Conservation (phyloP, 1,140 invertebrate genomes). For the Parasteatoda tepidariorum region DNA sequence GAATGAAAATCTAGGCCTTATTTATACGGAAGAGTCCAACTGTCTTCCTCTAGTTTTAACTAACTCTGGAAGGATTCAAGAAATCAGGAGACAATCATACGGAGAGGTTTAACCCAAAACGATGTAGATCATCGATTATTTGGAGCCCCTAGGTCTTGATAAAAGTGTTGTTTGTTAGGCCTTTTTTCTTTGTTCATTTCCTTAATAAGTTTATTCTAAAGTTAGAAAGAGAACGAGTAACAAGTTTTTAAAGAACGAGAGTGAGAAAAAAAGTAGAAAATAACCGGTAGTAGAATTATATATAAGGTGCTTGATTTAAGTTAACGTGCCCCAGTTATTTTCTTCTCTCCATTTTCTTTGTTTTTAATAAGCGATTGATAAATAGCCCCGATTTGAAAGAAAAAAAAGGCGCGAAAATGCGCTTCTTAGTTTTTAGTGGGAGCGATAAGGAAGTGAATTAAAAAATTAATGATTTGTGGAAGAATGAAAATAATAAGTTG, state of each 20-base stretch:
- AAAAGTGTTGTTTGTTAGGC: neutral
- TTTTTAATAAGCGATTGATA: neutral
- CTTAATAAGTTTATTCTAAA: conserved; percentile 15
- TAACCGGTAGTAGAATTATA: neutral
- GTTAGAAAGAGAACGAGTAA: neutral
- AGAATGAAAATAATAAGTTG: too few relatives aligned
- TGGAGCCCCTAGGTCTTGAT: neutral
- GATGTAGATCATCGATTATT: conserved; percentile 18
- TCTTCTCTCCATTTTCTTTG: neutral
- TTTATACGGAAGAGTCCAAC: neutral
- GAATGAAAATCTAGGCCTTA: neutral
- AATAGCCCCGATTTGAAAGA: neutral
- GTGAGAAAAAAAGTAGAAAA: neutral
- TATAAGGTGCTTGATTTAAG: neutral
- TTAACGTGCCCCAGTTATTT: neutral
- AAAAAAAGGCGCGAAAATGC: neutral
- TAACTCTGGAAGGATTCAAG: neutral
- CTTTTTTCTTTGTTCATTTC: neutral
- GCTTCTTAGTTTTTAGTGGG: neutral
- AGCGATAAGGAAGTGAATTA: neutral
- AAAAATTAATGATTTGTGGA: too few relatives aligned
- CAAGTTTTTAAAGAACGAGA: neutral
- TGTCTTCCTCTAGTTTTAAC: neutral
- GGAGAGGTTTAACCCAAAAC: neutral
- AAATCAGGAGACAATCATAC: neutral